Evolutionary conservation across 2,888 invertebrate genomes (phyloP).

Genomic region (Amaurobius ferox): DNA sequence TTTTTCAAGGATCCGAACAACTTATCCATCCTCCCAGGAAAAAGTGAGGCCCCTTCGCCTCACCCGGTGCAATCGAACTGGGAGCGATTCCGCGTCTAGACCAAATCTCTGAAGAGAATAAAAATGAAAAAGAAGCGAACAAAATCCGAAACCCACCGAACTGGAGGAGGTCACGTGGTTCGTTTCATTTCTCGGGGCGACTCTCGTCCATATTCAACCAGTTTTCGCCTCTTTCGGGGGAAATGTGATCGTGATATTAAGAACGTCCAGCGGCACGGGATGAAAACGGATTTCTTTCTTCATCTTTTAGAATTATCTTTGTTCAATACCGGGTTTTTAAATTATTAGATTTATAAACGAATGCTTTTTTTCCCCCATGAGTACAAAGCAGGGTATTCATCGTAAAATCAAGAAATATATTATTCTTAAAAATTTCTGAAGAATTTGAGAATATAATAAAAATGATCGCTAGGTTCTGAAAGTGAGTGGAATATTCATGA

Average conservation of each 20-base stretch:
- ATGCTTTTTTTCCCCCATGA: no score
- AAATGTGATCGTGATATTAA: not conserved
- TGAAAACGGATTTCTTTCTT: no score
- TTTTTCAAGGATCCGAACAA: slow-evolving; percentile 68
- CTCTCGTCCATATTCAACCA: slow-evolving; percentile 35
- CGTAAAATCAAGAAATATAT: no score
- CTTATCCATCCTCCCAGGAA: slow-evolving; percentile 38
- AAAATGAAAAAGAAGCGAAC: not conserved
- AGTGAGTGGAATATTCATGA: no score
- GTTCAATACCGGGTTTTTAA: no score
- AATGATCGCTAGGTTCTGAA: no score
- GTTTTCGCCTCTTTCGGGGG: not conserved
- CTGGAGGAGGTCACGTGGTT: slow-evolving; percentile 56
- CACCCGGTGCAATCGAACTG: slow-evolving; percentile 23
- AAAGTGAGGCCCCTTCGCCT: not conserved
- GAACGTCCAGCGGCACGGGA: no score
- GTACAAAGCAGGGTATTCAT: no score
- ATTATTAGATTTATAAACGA: no score
- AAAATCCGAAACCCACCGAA: slow-evolving; percentile 47
- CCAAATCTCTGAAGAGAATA: slow-evolving; percentile 22
- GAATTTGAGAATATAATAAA: no score
- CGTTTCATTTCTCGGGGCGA: slow-evolving; percentile 25
- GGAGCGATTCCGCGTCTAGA: slow-evolving; percentile 10
- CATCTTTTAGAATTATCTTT: no score
- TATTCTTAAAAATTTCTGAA: no score